Evolutionary conservation across 2,888 invertebrate species (phyloP).

Genomic region (Leuctra nigra): DNA sequence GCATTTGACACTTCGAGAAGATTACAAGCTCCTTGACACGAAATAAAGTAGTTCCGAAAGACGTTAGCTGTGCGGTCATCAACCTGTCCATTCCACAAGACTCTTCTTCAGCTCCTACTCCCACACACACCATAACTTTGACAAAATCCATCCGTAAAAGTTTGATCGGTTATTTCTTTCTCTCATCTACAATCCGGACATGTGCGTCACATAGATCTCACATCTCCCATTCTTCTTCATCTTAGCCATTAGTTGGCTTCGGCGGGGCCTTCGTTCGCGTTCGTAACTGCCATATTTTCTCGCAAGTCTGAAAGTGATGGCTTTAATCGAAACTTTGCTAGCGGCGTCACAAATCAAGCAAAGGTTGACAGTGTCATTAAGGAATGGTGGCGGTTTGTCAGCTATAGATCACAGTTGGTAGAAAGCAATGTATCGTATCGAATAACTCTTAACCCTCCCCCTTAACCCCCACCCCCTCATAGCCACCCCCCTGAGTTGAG

Average conservation of each 20-base stretch:
- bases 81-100: too few species aligned
- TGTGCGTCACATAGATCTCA: slow-evolving; percentile 18
- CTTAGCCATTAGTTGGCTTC: slow-evolving; percentile 16
- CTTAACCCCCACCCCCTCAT: not conserved
- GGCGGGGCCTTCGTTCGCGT: slow-evolving; percentile 7
- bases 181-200: slow-evolving; percentile 18
- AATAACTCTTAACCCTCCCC: slow-evolving; percentile 8
- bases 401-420: slow-evolving; percentile 38
- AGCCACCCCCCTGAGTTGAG: slow-evolving; percentile 26
- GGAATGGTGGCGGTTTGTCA: slow-evolving; percentile 40
- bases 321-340: slow-evolving; percentile 39
- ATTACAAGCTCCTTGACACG: not conserved
- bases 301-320: slow-evolving; percentile 42
- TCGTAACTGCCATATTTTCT: slow-evolving; percentile 39
- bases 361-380: slow-evolving; percentile 37
- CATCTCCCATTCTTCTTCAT: slow-evolving; percentile 18
- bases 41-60: not conserved
- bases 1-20: too few species aligned
- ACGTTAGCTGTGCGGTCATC: too few species aligned
- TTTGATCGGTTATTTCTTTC: slow-evolving; percentile 20
- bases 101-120: not conserved
- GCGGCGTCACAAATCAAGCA: slow-evolving; percentile 43
- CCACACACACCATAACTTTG: slow-evolving; percentile 4
- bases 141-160: slow-evolving; percentile 13
- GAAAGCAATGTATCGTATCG: slow-evolving; percentile 22